Percentiles rank a stretch among this genome's conserved stretches.
phyloP scores from a whole-genome alignment of 92 coral and sea anemone species.

The Desmophyllum pertusum region DNA sequence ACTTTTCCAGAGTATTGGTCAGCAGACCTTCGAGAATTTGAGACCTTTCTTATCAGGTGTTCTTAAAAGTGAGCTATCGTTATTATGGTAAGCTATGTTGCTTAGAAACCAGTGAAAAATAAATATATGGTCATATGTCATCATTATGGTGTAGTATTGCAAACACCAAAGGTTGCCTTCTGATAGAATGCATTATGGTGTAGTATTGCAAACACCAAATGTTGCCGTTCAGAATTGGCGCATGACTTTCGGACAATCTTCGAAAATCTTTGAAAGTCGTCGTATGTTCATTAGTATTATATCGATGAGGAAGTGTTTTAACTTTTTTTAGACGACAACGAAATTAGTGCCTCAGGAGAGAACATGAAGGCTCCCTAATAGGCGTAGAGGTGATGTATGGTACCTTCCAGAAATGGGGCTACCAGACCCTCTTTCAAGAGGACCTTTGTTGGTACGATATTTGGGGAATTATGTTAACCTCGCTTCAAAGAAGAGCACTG shows the following conservation, averaged over 20 bases:
- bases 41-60: conserved; percentile 74
- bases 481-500: conserved; percentile 41
- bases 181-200: no score
- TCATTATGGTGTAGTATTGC: no score
- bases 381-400: conserved; percentile 78
- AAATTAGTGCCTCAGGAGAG: conserved; percentile 29
- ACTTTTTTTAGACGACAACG: conserved; percentile 35
- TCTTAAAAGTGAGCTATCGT: conserved; percentile 42
- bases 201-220: no score
- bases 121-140: no score
- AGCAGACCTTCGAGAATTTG: conserved; percentile 75
- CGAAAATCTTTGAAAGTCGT: no score
- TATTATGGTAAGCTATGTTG: not conserved
- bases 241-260: no score
- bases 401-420: conserved; percentile 65
- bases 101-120: no score
- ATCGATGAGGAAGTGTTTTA: no score
- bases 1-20: conserved; percentile 71
- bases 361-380: conserved; percentile 58
- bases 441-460: conserved; percentile 86
- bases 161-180: no score
- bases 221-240: no score
- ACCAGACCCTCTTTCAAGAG: conserved; percentile 91
- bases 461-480: conserved; percentile 80
- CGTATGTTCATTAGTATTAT: no score